Evolutionary conservation across 2,888 invertebrate species (phyloP).

Genomic region (Eristalis tenax): DNA sequence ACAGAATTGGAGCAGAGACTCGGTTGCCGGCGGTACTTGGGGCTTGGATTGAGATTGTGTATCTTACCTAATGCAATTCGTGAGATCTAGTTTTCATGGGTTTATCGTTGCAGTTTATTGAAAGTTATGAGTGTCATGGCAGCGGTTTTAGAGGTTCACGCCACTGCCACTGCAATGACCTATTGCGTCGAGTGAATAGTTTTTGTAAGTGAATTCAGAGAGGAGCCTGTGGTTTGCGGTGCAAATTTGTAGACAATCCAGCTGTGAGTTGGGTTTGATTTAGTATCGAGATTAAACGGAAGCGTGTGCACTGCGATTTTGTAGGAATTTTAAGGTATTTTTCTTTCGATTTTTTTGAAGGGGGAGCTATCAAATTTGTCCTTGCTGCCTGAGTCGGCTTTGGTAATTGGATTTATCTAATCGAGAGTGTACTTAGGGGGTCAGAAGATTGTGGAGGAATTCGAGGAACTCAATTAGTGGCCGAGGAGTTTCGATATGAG

Average conservation of each 20-base stretch:
- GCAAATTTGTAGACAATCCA: conserved; percentile 9
- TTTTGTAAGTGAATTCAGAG: neutral
- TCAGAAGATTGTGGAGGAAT: neutral
- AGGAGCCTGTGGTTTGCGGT: conserved; percentile 11
- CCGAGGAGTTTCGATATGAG: neutral
- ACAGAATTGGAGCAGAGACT: conserved; percentile 67
- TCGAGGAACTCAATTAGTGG: neutral
- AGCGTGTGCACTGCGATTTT: conserved; percentile 16
- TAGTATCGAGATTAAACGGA: conserved; percentile 34
- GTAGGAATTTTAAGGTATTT: neutral
- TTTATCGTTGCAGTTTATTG: conserved; percentile 63
- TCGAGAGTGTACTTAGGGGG: neutral
- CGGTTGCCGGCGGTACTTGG: conserved; percentile 1
- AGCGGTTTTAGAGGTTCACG: conserved; percentile 64
- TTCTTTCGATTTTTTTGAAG: neutral
- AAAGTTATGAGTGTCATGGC: conserved; percentile 71
- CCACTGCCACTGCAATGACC: conserved; percentile 69
- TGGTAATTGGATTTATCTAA: conserved; percentile 10
- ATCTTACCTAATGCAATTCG: conserved; percentile 59
- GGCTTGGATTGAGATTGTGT: conserved; percentile 43
- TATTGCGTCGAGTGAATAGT: conserved; percentile 36
- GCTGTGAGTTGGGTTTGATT: conserved; percentile 45
- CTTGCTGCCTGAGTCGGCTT: conserved; percentile 11
- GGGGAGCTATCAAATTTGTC: conserved; percentile 29
- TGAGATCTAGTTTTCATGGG: conserved; percentile 50